These are phyloP conservation scores for Poeciliopsis retropinna DNA, from an alignment of 2,113 vertebrate species.

Conservation along the genomic window DNA sequence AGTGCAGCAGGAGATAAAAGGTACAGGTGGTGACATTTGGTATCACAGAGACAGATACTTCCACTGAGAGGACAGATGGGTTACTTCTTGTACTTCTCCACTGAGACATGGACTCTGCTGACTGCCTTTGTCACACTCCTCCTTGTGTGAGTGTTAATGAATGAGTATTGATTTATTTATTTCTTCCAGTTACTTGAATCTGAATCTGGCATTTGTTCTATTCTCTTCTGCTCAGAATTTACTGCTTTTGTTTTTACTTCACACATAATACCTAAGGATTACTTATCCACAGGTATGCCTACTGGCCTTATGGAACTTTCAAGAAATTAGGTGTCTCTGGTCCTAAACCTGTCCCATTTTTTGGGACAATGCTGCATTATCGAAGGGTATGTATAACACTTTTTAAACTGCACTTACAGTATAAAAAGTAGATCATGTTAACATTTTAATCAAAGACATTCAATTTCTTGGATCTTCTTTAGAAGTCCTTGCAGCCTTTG, in stretches of 20 bases:
- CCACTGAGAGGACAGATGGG: conserved; percentile 34
- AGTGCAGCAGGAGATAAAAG: conserved; percentile 13
- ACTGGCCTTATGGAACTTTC: conserved; percentile 73
- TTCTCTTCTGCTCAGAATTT: neutral
- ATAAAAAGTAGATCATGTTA: too few relatives aligned
- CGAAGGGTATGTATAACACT: conserved; percentile 46
- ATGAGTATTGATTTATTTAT: neutral
- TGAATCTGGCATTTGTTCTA: neutral
- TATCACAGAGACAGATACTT: neutral
- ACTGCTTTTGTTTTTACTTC: too few relatives aligned
- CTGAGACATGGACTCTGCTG: conserved; percentile 72
- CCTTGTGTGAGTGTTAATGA: conserved; percentile 56
- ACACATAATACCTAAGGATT: neutral
- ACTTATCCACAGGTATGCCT: conserved; percentile 50
- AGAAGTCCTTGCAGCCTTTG: too few relatives aligned
- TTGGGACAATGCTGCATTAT: conserved; percentile 62
- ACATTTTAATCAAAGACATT: too few relatives aligned
- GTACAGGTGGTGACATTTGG: too few relatives aligned
- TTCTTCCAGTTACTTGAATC: neutral
- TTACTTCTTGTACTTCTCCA: conserved; percentile 45
- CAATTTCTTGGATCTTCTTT: too few relatives aligned
- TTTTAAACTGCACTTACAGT: too few relatives aligned
- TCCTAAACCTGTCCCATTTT: conserved; percentile 64
- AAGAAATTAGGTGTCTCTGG: conserved; percentile 81
- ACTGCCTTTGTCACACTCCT: conserved; percentile 59